Percentiles rank a stretch among this genome's conserved stretches.
These are phyloP conservation scores for Lanistes nyassanus DNA, from an alignment of 1,140 invertebrate species.

Conservation along the genomic window DNA sequence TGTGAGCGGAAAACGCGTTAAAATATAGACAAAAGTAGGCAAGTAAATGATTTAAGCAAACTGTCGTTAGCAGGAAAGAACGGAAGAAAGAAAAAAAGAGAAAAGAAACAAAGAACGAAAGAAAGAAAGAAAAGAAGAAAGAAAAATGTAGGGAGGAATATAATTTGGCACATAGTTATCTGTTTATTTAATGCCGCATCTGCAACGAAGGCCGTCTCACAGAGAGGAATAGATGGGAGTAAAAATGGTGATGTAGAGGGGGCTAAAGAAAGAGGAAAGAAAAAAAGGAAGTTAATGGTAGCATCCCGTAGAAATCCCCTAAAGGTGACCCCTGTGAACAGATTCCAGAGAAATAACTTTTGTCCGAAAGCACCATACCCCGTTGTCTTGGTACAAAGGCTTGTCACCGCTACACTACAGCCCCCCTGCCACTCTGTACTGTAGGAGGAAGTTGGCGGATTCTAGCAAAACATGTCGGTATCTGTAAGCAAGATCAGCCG, in stretches of 20 bases:
- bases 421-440: too few species aligned
- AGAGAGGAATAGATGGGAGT: neutral
- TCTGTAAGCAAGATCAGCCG: too few species aligned
- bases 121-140: neutral
- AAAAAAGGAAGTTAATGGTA: neutral
- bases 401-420: too few species aligned
- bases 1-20: too few species aligned
- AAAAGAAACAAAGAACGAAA: neutral
- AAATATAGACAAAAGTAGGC: too few species aligned
- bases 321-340: neutral
- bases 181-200: neutral
- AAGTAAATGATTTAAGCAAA: too few species aligned
- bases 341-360: neutral
- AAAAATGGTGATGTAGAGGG: neutral
- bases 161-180: too few species aligned
- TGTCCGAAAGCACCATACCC: neutral
- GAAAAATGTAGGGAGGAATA: neutral
- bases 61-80: neutral
- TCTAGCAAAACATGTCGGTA: too few species aligned
- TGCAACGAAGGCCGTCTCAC: neutral
- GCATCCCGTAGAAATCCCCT: neutral
- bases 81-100: neutral
- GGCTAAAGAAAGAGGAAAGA: neutral
- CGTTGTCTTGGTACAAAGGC: neutral
- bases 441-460: too few species aligned